A percentile compares a stretch with the other conserved stretches of the same genome.
These are phyloP conservation scores for Myotis daubentonii DNA, from an alignment of 2,797 vertebrate species.

Conservation along the genomic window DNA sequence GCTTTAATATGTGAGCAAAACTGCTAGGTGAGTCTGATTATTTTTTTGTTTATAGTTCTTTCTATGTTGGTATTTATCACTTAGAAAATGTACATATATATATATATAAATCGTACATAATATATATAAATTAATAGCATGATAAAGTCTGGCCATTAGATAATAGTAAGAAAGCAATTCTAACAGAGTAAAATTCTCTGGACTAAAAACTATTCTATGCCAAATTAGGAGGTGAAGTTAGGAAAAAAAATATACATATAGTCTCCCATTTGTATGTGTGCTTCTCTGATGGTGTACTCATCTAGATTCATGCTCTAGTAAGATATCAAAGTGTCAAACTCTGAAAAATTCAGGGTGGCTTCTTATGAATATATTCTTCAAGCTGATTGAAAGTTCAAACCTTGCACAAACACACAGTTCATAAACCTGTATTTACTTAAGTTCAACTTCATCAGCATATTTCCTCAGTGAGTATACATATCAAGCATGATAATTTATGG, in stretches of 20 bases:
- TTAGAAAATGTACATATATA: conserved; percentile 25
- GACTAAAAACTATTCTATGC: background rate
- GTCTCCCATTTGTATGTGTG: background rate
- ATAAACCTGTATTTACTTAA: background rate
- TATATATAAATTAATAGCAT: background rate
- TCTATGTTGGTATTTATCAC: background rate
- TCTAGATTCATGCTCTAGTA: background rate
- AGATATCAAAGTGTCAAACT: background rate
- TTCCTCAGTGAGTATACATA: background rate
- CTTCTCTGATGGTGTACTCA: background rate
- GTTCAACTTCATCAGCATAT: background rate
- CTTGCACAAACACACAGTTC: background rate
- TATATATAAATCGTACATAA: background rate
- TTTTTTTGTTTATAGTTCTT: conserved; percentile 32
- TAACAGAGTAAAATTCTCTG: background rate
- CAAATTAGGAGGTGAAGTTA: background rate
- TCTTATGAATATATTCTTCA: background rate
- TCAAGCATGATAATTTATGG: background rate
- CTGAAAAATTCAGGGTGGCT: background rate
- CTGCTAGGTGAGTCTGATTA: background rate
- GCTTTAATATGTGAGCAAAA: background rate
- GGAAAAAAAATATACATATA: background rate
- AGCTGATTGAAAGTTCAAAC: background rate
- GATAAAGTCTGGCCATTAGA: background rate
- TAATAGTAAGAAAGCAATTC: background rate